phyloP scores from a whole-genome alignment of 2,113 vertebrate species.

The Camarhynchus parvulus region DNA sequence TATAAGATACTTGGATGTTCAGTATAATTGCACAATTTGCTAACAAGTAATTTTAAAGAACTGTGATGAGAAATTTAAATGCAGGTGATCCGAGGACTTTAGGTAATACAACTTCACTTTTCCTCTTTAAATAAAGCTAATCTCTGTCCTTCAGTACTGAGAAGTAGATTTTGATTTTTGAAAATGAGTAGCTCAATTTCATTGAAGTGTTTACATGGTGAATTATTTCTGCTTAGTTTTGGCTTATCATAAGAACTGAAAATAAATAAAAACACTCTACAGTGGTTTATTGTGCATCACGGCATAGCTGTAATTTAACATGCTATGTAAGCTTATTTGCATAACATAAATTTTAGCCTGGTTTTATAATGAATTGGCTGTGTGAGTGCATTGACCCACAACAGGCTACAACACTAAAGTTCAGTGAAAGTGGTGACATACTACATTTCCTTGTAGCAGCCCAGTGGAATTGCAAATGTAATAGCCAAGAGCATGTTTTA shows the following conservation, averaged over 20 bases:
- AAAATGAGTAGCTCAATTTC: not conserved
- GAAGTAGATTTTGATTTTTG: not conserved
- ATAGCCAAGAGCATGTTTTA: slow-evolving; percentile 21
- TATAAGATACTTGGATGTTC: not conserved
- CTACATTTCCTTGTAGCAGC: slow-evolving; percentile 11
- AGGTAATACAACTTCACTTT: not conserved
- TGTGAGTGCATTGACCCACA: not conserved
- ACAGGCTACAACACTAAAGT: not conserved
- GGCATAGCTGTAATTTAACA: slow-evolving; percentile 20
- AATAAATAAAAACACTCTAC: slow-evolving; percentile 1
- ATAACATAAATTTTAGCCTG: slow-evolving; percentile 42
- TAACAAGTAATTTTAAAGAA: slow-evolving; percentile 14
- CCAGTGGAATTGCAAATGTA: slow-evolving; percentile 3
- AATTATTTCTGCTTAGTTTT: slow-evolving; percentile 25
- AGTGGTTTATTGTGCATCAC: not conserved
- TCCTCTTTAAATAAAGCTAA: slow-evolving; percentile 19
- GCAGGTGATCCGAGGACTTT: not conserved
- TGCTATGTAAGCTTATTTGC: slow-evolving; percentile 17
- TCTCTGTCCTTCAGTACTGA: not conserved
- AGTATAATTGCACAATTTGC: not conserved
- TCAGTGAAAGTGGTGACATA: not conserved
- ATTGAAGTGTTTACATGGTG: not conserved
- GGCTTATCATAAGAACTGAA: not conserved
- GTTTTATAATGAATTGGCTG: slow-evolving; percentile 40
- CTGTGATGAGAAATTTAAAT: not conserved